Base-by-base conservation (phyloP, 2,888 invertebrate species). In the Aphidoletes aphidimyza region DNA sequence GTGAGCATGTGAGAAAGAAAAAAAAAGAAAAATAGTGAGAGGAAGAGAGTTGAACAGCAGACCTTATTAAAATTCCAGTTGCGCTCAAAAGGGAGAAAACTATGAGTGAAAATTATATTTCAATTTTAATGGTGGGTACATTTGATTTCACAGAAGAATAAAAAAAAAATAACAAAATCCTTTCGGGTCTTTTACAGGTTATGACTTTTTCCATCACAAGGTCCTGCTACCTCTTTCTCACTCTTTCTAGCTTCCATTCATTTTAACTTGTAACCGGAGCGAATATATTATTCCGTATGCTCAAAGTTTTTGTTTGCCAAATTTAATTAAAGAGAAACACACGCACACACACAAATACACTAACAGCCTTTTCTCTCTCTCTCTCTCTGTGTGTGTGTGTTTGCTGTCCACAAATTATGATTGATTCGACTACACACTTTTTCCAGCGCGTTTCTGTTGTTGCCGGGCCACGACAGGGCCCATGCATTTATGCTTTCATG, bases 401-500 rank as follows among this genome's bases (percentile, higher is more conserved):
- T 34, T 69, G 69, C 69, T n/a, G 69, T 69, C 69, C 69, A n/a
- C 69, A 69, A 69, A 69, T 69, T 69, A 69, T 69, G 69, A 69
- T 69, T 30, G 69, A 69, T 69, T 69, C 69, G 14, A 69, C 2
- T 26, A 34, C 1, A 34, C 54, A 54, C 22, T 11, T 54, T 22
- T n/a, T 54, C 22, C 22, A 26, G 17, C 9, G 6, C 14, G 42
- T 6, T 42, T 6, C 42, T 42, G 42, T 6, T 42, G 42, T 14
- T 42, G 42, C 6, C 42, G 6, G 42, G 42, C 14, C 42, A 14
- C 14, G 42, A n/a, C n/a, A n/a, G 42, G 14, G 42, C 42, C 6
- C 6, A 42, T 9, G 6, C 42, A 42, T 42, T 42, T 42, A 42
- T n/a, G n/a, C n/a, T n/a, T n/a, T n/a, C n/a, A n/a, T n/a, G n/a